Base-by-base conservation (phyloP, 2,113 vertebrate species). In the Leiothrix lutea region DNA sequence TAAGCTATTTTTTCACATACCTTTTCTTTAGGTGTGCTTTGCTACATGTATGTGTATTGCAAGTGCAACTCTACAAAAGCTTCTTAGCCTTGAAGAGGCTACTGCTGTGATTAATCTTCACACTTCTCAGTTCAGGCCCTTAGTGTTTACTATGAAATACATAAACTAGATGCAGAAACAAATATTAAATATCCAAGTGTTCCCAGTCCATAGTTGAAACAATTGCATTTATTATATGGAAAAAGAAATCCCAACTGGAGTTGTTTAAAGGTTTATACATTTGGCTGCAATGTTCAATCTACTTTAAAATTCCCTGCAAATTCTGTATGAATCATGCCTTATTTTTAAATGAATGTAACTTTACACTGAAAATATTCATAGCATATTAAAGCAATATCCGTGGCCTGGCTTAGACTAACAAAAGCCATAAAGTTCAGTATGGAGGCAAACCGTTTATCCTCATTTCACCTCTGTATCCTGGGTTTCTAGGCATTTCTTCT, bases 281-380 rank as follows among this genome's bases (percentile, higher is more conserved):
- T 24, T 91, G 62, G 21, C 14, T 77, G 28, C 69, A 79, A 42
- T 19, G 51, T 17, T 66, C 57, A 73, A n/a, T 48, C 29, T 75
- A 6, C 57, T 72, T 79, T 23, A 58, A 78, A 81, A 79, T 48
- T 80, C 73, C 40, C 12, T 44, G 61, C 11, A 18, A 45, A 80
- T 67, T 97, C 65, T 56, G 26, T 47, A 57, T 92, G 65, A 95
- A 86, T 79, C 29, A 50, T 8, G 33, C 75, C 69, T 89, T 96
- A 42, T 91, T 97, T 97, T 96, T 78, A 92, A 96, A 95, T 21
- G 11, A 97, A 92, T 95, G 94, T 86, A 96, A 81, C 96, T 96
- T 90, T 95, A 86, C 51, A 80, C 40, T 80, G 95, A 91, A 97
- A 97, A 94, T 90, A 70, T 73, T 93, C 58, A 50, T 86, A 81